A percentile compares a stretch with the other conserved stretches of the same genome.
phyloP scores from a whole-genome alignment of 53 echinoderm and acorn worm genomes.

The Apostichopus leukothele region DNA sequence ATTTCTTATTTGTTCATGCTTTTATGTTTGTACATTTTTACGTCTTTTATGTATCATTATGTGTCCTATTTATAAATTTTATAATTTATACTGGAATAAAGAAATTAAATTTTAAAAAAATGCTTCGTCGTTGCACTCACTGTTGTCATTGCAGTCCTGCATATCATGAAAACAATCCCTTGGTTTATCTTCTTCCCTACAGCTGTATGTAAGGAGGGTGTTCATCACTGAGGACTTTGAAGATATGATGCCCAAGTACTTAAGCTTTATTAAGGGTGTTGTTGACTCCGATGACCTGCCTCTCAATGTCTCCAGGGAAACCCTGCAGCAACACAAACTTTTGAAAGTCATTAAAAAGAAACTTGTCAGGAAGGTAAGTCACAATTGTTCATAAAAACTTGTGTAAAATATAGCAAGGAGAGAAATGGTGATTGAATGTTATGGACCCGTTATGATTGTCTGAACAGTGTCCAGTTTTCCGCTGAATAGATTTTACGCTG shows the following conservation, averaged over 20 bases:
- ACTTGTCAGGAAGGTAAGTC: conserved; percentile 94
- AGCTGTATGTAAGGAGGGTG: conserved; percentile 91
- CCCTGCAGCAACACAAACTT: conserved; percentile 97
- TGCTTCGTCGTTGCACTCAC: too few species aligned
- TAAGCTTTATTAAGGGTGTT: conserved; percentile 91
- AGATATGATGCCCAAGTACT: conserved; percentile 99
- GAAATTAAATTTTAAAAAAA: too few species aligned
- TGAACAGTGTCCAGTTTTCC: too few species aligned
- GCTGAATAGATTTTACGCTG: too few species aligned
- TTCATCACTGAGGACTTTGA: conserved; percentile 99
- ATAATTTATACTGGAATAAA: too few species aligned
- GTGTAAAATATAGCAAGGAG: not conserved
- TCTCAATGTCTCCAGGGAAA: conserved; percentile 95
- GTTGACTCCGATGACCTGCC: conserved; percentile 98
- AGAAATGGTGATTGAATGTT: not conserved
- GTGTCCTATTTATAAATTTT: too few species aligned
- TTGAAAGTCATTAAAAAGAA: conserved; percentile 99
- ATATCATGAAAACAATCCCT: too few species aligned
- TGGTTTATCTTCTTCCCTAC: conserved; percentile 11
- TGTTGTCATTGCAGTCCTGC: too few species aligned
- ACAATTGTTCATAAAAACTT: not conserved
- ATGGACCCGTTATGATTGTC: too few species aligned
- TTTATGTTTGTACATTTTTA: too few species aligned
- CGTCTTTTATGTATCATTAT: too few species aligned
- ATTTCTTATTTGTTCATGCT: too few species aligned